These are phyloP conservation scores for Pycnomerus fuliginosus DNA, from an alignment of 2,888 invertebrate genomes.

Conservation along the genomic window DNA sequence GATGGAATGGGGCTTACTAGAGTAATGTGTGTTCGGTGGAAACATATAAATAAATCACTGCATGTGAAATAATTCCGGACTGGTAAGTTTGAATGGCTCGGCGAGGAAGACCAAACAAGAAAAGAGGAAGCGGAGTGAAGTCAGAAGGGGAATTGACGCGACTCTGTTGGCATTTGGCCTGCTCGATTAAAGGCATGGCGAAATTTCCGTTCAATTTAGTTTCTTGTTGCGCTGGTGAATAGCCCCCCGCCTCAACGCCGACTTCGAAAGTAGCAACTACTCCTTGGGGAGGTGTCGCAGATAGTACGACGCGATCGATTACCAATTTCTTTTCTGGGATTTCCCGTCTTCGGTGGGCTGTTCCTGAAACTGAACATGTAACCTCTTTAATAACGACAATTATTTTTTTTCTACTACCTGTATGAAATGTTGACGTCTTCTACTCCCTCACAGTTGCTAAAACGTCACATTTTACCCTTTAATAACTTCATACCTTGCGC, in stretches of 20 bases:
- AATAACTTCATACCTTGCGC: too few relatives aligned
- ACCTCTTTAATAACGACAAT: too few relatives aligned
- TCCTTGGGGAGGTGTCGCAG: constrained; percentile 37
- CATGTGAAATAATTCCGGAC: constrained; percentile 29
- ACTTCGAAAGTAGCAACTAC: constrained; percentile 37
- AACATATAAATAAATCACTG: constrained; percentile 24
- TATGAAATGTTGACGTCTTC: too few relatives aligned
- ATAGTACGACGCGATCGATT: constrained; percentile 35
- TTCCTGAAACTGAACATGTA: too few relatives aligned
- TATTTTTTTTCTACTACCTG: too few relatives aligned
- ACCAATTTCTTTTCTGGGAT: constrained; percentile 36
- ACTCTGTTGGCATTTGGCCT: constrained; percentile 43
- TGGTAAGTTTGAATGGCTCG: constrained; percentile 28
- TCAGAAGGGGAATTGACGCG: constrained; percentile 27
- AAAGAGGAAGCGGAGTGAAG: constrained; percentile 16
- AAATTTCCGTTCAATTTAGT: constrained; percentile 50
- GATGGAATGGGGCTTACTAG: too few relatives aligned
- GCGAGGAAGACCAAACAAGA: constrained; percentile 25
- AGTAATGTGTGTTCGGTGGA: background rate
- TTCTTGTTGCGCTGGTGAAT: constrained; percentile 46
- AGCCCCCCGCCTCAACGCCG: constrained; percentile 27
- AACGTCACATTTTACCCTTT: too few relatives aligned
- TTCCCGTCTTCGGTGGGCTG: too few relatives aligned
- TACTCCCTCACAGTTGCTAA: too few relatives aligned
- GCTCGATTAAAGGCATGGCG: constrained; percentile 45